Evolutionary conservation across 2,113 vertebrate species (phyloP), one percentile per base, ranked within the genome.

Genomic region (Synchiropus splendidus): DNA sequence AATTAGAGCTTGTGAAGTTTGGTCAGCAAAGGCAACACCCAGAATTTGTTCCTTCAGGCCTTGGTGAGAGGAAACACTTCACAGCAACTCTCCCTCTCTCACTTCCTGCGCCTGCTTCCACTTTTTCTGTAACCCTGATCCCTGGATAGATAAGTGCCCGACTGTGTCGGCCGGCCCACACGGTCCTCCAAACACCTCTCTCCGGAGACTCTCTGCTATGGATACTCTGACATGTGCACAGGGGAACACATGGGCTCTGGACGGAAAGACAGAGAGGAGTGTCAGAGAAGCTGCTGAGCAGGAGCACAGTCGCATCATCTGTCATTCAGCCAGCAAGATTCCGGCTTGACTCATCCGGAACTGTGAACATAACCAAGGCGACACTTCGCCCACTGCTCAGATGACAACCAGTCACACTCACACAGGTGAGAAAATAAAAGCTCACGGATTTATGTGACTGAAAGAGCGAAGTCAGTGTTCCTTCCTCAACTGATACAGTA

Each of bases 51-150:
- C 12, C 9, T 33, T 17, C 18, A 31, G 21, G 18, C 44, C 57
- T 69, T 39, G 50, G 64, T 70, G 54, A 64, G 58, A 75, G 74
- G 70, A 80, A 79, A 50, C 35, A 48, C 53, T 64, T 72, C 63
- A 69, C 44, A 61, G 61, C 45, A 54, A 40, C 59, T 73, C 63
- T 69, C 69, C 67, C 39, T 67, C 41, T 57, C 58, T 46, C 45
- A 48, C 66, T 73, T 72, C 67, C 42, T 70, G n/a, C n/a, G n/a
- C 57, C 49, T 50, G 51, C 70, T 79, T 79, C 70, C 21, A 27
- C 21, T 27, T 27, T n/a, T 27, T 8, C 68, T 70, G 56, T 42
- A 46, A 39, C 31, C 15, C 43, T n/a, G 5, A 14, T 16, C 27
- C 15, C 50, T 27, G 4, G 21, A 27, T 27, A 27, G 21, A 27